phyloP scores from a whole-genome alignment of 2,113 vertebrate species.

The Archocentrus centrarchus region DNA sequence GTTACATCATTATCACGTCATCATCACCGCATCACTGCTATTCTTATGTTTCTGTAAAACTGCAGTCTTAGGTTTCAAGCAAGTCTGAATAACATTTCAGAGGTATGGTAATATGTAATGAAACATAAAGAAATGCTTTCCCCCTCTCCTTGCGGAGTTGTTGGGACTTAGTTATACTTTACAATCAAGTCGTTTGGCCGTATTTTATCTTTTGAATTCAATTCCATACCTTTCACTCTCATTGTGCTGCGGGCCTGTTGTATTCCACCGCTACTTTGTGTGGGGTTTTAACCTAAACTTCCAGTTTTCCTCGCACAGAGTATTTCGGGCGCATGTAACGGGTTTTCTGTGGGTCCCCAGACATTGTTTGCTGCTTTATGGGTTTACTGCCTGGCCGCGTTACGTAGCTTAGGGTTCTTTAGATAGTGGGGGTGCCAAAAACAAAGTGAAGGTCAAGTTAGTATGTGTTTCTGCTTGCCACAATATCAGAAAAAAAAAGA shows the following conservation, averaged over 20 bases:
- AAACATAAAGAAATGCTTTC: not conserved
- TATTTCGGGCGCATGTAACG: slow-evolving; percentile 2
- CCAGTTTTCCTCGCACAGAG: not conserved
- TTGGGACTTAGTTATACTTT: not conserved
- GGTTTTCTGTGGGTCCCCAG: slow-evolving; percentile 11
- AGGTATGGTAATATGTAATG: slow-evolving; percentile 4
- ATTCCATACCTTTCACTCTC: not conserved
- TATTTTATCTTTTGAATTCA: too few species aligned
- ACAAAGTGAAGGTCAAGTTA: slow-evolving; percentile 99
- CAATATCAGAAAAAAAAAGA: slow-evolving; percentile 61
- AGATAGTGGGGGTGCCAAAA: slow-evolving; percentile 90
- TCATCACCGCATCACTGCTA: slow-evolving; percentile 25
- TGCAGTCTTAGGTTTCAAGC: slow-evolving; percentile 11
- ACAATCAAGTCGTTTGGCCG: not conserved
- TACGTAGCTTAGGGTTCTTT: slow-evolving; percentile 85
- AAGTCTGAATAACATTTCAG: slow-evolving; percentile 1
- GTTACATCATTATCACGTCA: slow-evolving; percentile 44
- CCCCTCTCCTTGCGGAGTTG: not conserved
- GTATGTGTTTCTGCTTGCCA: slow-evolving; percentile 87
- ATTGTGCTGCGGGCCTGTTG: not conserved
- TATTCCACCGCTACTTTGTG: not conserved
- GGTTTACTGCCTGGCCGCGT: slow-evolving; percentile 86
- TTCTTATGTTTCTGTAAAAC: slow-evolving; percentile 2
- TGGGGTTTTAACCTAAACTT: not conserved
- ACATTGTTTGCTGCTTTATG: slow-evolving; percentile 74